A percentile compares a stretch with the other conserved stretches of the same genome.
These are phyloP conservation scores for Channa maculata DNA, from an alignment of 2,113 vertebrate species.

Conservation along the genomic window DNA sequence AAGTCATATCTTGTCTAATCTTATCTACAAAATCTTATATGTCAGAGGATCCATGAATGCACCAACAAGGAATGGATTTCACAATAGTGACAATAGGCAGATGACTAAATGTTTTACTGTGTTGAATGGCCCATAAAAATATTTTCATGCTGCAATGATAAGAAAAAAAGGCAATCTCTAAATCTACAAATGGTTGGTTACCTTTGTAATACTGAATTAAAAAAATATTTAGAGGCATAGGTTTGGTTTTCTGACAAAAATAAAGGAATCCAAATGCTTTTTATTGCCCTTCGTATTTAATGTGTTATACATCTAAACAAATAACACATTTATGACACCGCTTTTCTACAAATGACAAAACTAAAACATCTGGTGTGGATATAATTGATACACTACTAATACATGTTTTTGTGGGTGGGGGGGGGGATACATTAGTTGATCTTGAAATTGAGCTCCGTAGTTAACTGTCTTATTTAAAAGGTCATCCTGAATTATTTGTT, in stretches of 20 bases:
- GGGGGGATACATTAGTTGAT: too few relatives aligned
- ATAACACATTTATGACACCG: background rate
- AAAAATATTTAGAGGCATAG: background rate
- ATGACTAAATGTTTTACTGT: conserved; percentile 42
- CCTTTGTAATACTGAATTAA: background rate
- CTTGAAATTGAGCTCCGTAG: too few relatives aligned
- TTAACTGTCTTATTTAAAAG: too few relatives aligned
- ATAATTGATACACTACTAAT: too few relatives aligned
- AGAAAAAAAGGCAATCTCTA: background rate
- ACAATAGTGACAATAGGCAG: conserved; percentile 38
- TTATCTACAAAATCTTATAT: conserved; percentile 10
- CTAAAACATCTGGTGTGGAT: too few relatives aligned
- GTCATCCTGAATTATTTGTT: too few relatives aligned
- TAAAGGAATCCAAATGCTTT: background rate
- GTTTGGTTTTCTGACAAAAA: background rate
- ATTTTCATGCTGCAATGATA: conserved; percentile 8
- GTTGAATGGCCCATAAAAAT: conserved; percentile 26
- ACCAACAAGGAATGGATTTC: conserved; percentile 38
- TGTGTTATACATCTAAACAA: background rate
- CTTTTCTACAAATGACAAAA: too few relatives aligned
- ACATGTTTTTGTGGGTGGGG: too few relatives aligned
- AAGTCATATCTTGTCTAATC: too few relatives aligned
- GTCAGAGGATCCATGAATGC: conserved; percentile 36
- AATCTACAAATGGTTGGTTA: background rate
- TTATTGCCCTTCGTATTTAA: background rate